A percentile compares a stretch with the other conserved stretches of the same genome.
Evolutionary conservation across 2,797 vertebrate species (phyloP).

Genomic region (Scolopax bukidnonensis): DNA sequence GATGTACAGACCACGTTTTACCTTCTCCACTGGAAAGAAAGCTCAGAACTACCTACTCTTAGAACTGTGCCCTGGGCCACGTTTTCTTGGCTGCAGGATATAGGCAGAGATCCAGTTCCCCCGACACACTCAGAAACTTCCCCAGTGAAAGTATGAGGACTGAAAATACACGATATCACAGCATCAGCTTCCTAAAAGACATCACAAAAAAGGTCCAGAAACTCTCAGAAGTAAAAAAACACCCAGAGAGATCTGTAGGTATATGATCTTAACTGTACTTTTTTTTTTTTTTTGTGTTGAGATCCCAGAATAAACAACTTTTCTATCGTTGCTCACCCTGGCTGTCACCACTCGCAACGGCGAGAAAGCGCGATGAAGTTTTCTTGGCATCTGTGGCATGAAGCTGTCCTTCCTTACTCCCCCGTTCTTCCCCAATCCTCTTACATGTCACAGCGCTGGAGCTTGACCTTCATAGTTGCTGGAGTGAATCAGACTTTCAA

Average conservation of each 20-base stretch:
- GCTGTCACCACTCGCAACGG: neutral
- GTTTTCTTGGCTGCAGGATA: slow-evolving; percentile 1
- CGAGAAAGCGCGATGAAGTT: neutral
- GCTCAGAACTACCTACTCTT: neutral
- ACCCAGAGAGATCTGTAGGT: neutral
- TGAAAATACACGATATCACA: neutral
- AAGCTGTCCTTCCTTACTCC: neutral
- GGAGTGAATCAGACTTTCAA: slow-evolving; percentile 55
- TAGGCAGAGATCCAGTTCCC: neutral
- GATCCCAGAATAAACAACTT: neutral
- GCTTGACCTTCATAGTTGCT: neutral
- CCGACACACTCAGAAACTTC: neutral
- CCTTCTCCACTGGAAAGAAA: neutral
- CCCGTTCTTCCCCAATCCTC: neutral
- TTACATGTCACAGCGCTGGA: neutral
- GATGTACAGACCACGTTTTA: neutral
- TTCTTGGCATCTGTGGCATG: neutral
- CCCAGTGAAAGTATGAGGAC: neutral
- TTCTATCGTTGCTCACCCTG: neutral
- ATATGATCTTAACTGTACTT: neutral
- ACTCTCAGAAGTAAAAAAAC: neutral
- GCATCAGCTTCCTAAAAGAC: neutral
- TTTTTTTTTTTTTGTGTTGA: neutral
- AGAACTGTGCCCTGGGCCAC: neutral
- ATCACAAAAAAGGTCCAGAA: neutral